phyloP scores from a whole-genome alignment of 2,113 vertebrate species.

The Otocyon megalotis region DNA sequence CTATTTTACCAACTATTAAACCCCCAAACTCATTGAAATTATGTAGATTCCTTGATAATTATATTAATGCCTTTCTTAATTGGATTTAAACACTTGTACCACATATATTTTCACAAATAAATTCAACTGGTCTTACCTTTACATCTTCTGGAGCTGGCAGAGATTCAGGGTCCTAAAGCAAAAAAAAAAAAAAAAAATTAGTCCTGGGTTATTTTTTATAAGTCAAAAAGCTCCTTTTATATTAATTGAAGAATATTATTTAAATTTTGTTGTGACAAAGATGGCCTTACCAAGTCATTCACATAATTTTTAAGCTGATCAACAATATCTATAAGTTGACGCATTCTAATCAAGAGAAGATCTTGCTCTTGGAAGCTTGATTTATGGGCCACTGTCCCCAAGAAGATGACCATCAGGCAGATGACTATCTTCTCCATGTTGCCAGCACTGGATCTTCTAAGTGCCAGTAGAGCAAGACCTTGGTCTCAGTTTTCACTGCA shows the following conservation, averaged over 20 bases:
- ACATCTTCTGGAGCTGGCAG: slow-evolving; percentile 85
- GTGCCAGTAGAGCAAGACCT: slow-evolving; percentile 79
- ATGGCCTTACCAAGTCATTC: slow-evolving; percentile 84
- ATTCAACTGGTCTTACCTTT: slow-evolving; percentile 84
- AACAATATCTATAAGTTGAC: slow-evolving; percentile 75
- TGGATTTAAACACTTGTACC: slow-evolving; percentile 39
- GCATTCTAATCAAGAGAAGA: slow-evolving; percentile 74
- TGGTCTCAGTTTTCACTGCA: slow-evolving; percentile 80
- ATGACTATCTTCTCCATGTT: slow-evolving; percentile 84
- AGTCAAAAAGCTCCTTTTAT: slow-evolving; percentile 45
- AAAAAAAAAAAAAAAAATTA: slow-evolving; percentile 84
- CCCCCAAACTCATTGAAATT: not conserved
- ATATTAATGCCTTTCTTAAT: slow-evolving; percentile 5
- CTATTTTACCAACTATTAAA: slow-evolving; percentile 62
- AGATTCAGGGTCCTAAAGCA: slow-evolving; percentile 83
- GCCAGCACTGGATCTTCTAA: slow-evolving; percentile 62
- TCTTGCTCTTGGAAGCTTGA: slow-evolving; percentile 51
- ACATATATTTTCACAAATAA: slow-evolving; percentile 65
- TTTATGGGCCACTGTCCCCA: slow-evolving; percentile 62
- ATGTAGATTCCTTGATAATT: slow-evolving; percentile 43
- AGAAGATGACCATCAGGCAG: slow-evolving; percentile 82
- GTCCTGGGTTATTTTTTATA: slow-evolving; percentile 75
- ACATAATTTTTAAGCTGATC: slow-evolving; percentile 67
- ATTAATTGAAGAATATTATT: slow-evolving; percentile 44
- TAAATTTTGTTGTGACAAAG: not conserved